Evolutionary conservation across 2,888 invertebrate genomes (phyloP).

Genomic region (Cheilosia vulpina): DNA sequence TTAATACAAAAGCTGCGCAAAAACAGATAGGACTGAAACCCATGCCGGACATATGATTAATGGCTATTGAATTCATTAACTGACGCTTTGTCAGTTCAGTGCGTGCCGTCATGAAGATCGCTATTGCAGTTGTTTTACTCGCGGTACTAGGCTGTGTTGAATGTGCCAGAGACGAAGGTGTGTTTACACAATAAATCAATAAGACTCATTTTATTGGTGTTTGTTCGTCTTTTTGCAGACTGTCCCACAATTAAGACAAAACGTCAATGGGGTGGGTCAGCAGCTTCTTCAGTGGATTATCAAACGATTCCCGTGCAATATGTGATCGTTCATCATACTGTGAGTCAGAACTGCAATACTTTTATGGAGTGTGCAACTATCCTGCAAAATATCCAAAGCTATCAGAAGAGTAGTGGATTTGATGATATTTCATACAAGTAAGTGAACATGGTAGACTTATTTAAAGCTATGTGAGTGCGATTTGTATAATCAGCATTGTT

Average conservation of each 20-base stretch:
- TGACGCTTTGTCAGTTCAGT: not conserved
- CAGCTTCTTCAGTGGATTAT: constrained; percentile 84
- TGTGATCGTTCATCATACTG: constrained; percentile 86
- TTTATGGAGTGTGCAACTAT: constrained; percentile 83
- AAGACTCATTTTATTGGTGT: not conserved
- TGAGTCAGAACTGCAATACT: constrained; percentile 83
- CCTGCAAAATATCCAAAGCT: constrained; percentile 84
- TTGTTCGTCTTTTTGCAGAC: constrained; percentile 36
- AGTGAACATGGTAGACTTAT: constrained; percentile 76
- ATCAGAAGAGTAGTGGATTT: constrained; percentile 85
- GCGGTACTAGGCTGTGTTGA: constrained; percentile 17
- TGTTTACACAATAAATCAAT: no score
- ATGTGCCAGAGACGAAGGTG: constrained; percentile 47
- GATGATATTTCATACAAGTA: constrained; percentile 86
- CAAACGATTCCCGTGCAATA: constrained; percentile 85
- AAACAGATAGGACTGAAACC: no score
- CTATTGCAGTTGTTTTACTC: constrained; percentile 14
- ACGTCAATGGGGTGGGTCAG: constrained; percentile 86
- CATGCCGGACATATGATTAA: no score
- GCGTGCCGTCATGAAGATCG: not conserved
- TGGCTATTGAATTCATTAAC: no score
- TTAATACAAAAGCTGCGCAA: no score
- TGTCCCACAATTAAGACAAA: constrained; percentile 86
- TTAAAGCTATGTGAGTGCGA: not conserved
- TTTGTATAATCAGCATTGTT: not conserved